phyloP scores from a whole-genome alignment of 1,140 invertebrate genomes.

The Brachionus sp. region DNA sequence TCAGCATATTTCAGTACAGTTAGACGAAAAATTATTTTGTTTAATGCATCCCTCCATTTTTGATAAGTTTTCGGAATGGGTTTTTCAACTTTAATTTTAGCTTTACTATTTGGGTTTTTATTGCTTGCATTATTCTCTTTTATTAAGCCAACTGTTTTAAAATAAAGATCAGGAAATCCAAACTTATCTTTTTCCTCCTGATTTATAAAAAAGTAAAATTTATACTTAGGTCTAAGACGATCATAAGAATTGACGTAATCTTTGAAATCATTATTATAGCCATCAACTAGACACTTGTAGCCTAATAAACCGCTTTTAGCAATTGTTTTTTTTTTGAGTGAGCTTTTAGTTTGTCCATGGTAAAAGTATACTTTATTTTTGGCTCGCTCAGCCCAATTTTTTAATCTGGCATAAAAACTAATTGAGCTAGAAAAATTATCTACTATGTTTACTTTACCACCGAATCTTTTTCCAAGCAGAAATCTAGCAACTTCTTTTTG shows the following conservation, averaged over 20 bases:
- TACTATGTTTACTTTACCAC: slow-evolving; percentile 32
- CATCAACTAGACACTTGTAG: slow-evolving; percentile 36
- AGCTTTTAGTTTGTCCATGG: background rate
- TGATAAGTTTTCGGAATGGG: slow-evolving; percentile 7
- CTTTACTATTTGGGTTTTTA: background rate
- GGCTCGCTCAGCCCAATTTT: slow-evolving; percentile 24
- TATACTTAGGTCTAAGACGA: background rate
- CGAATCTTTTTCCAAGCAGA: slow-evolving; percentile 30
- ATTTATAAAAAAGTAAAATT: slow-evolving; percentile 31
- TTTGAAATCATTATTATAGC: slow-evolving; percentile 36
- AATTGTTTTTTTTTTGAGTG: background rate
- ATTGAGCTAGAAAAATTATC: background rate
- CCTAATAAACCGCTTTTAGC: background rate
- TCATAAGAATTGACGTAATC: slow-evolving; percentile 21
- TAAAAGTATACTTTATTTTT: background rate
- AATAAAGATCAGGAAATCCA: slow-evolving; percentile 23
- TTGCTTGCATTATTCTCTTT: slow-evolving; percentile 20
- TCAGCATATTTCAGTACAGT: background rate
- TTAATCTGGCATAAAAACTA: slow-evolving; percentile 4
- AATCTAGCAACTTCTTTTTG: slow-evolving; percentile 41
- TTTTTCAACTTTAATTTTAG: background rate
- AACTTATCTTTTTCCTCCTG: background rate
- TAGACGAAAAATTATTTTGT: slow-evolving; percentile 22
- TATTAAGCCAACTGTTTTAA: slow-evolving; percentile 24
- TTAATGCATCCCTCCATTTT: slow-evolving; percentile 9